Evolutionary conservation across 2,113 vertebrate species (phyloP).

Genomic region (Shinisaurus crocodilurus): DNA sequence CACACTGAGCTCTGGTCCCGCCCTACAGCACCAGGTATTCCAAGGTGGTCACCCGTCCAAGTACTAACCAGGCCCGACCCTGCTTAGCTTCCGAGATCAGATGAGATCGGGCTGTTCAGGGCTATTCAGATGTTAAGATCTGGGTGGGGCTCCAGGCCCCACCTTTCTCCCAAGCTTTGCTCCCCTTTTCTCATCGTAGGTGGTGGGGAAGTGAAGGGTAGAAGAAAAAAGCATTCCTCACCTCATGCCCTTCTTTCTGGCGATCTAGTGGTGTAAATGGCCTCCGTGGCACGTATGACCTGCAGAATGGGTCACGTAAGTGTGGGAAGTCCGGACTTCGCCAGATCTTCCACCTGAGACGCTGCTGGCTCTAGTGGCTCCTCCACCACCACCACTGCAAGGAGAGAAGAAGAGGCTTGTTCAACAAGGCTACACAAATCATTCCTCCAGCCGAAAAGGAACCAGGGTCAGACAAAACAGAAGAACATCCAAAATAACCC

Average conservation of each 20-base stretch:
- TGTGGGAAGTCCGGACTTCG: conserved; percentile 9
- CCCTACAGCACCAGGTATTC: too few relatives aligned
- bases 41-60: too few relatives aligned
- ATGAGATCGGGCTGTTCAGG: too few relatives aligned
- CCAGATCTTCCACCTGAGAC: not conserved
- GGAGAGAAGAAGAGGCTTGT: not conserved
- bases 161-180: not conserved
- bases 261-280: conserved; percentile 12
- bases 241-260: not conserved
- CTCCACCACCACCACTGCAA: conserved; percentile 10
- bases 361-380: not conserved
- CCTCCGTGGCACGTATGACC: not conserved
- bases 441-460: not conserved
- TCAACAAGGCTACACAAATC: not conserved
- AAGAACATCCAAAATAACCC: too few relatives aligned
- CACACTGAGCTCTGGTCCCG: too few relatives aligned
- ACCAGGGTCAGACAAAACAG: too few relatives aligned
- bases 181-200: not conserved
- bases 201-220: not conserved
- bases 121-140: too few relatives aligned
- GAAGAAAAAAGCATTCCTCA: not conserved
- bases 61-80: too few relatives aligned
- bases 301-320: conserved; percentile 19
- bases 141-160: not conserved
- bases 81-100: too few relatives aligned